Evolutionary conservation across 2,113 vertebrate species (phyloP).

Genomic region (Ardeotis arabs): DNA sequence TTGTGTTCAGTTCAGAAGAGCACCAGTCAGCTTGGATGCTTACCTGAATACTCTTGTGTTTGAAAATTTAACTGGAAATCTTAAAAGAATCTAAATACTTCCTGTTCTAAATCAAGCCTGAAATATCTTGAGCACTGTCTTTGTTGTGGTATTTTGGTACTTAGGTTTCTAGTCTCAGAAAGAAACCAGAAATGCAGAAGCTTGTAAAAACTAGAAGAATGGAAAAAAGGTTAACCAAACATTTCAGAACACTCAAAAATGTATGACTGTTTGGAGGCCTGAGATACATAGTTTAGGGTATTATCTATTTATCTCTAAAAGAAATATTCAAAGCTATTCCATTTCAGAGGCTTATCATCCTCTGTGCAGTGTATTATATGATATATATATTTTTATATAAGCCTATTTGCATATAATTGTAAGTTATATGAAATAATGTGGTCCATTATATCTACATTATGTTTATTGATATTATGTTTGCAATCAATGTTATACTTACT

Average conservation of each 20-base stretch:
- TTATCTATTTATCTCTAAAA: neutral
- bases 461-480: neutral
- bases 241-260: neutral
- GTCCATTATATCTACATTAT: neutral
- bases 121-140: constrained; percentile 10
- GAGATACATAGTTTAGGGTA: neutral
- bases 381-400: neutral
- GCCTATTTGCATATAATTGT: neutral
- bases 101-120: constrained; percentile 15
- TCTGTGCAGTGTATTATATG: neutral
- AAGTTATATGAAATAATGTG: neutral
- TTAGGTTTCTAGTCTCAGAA: constrained; percentile 15
- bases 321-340: neutral
- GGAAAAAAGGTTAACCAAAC: constrained; percentile 34
- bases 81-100: constrained; percentile 10
- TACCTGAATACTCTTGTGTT: neutral
- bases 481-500: neutral
- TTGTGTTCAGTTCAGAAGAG: neutral
- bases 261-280: neutral
- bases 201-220: constrained; percentile 6
- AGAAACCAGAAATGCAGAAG: constrained; percentile 28
- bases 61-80: neutral
- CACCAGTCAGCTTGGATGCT: neutral
- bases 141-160: constrained; percentile 26
- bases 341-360: neutral